Percentiles rank a stretch among this genome's conserved stretches.
Evolutionary conservation across 1,140 invertebrate species (phyloP).

Genomic region (Bombus difficillimus): DNA sequence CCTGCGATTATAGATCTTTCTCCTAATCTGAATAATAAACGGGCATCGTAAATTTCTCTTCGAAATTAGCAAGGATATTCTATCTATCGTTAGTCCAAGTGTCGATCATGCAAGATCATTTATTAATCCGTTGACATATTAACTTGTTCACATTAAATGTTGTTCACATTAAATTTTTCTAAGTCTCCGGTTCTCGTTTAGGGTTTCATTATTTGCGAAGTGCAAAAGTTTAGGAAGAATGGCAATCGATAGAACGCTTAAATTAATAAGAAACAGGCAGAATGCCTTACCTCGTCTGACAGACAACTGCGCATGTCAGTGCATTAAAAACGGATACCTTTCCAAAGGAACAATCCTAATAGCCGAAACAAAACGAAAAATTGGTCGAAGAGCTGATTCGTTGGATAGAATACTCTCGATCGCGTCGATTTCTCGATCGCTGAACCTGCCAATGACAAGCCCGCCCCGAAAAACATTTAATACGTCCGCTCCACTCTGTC

Average conservation of each 20-base stretch:
- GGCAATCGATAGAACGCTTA: too few relatives aligned
- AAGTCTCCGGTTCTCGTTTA: too few relatives aligned
- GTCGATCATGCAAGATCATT: background rate
- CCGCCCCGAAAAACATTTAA: background rate
- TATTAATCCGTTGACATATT: background rate
- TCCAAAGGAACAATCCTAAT: too few relatives aligned
- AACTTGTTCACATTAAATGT: too few relatives aligned
- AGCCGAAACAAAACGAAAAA: too few relatives aligned
- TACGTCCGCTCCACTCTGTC: background rate
- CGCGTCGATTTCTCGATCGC: background rate
- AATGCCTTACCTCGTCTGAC: background rate
- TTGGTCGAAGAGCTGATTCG: too few relatives aligned
- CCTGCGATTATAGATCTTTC: background rate
- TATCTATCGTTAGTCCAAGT: background rate
- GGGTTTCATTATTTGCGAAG: too few relatives aligned
- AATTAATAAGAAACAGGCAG: background rate
- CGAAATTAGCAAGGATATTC: background rate
- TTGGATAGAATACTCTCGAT: background rate
- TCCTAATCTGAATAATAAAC: background rate
- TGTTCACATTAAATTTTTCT: too few relatives aligned
- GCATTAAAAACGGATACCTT: background rate
- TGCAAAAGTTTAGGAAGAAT: too few relatives aligned
- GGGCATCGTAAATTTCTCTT: background rate
- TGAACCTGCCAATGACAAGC: constrained; percentile 9
- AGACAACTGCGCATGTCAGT: background rate